Conservation (phyloP, 2,797 vertebrate species). For the Eospalax fontanierii region DNA sequence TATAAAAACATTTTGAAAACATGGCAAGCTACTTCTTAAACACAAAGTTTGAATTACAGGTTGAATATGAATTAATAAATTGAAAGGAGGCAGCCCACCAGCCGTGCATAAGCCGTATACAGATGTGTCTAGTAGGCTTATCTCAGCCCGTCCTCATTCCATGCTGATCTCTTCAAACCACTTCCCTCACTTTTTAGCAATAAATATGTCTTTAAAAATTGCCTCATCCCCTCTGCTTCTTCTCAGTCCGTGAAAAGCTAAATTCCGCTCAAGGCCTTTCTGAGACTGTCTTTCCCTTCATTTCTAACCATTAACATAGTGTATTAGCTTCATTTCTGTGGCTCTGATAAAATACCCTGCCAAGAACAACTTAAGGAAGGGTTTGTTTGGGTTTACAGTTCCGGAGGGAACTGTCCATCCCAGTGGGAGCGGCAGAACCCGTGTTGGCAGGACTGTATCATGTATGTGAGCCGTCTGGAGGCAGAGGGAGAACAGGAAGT, state of each 20-base stretch:
- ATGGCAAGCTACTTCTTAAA: not conserved
- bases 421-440: not conserved
- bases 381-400: not conserved
- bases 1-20: slow-evolving; percentile 26
- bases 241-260: not conserved
- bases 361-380: not conserved
- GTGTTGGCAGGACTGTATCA: not conserved
- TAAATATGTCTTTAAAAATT: not conserved
- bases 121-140: not conserved
- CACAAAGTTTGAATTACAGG: not conserved
- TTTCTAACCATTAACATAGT: not conserved
- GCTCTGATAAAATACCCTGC: not conserved
- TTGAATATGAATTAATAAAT: not conserved
- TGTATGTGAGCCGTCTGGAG: not conserved
- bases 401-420: not conserved
- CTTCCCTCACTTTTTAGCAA: not conserved
- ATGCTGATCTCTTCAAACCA: not conserved
- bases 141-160: not conserved
- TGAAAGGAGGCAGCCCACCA: not conserved
- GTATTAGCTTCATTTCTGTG: not conserved
- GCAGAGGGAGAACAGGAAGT: not conserved
- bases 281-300: not conserved
- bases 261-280: not conserved
- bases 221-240: not conserved
- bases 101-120: not conserved